Base-by-base conservation (phyloP, 2,888 invertebrate species). In the Xanthorhoe designata region DNA sequence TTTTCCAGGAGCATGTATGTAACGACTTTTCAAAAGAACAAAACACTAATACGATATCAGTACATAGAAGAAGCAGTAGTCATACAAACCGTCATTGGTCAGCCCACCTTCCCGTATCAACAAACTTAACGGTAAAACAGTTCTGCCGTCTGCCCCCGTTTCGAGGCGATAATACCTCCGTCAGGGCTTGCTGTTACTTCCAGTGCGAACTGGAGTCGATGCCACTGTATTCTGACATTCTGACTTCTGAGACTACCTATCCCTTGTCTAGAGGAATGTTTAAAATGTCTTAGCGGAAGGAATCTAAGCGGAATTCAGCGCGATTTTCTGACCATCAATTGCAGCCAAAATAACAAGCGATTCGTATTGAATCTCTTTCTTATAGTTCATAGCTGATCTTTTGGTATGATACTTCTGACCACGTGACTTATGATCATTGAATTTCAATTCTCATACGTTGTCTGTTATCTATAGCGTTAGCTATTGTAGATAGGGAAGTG, bases 161-260 rank as follows among this genome's bases (percentile, higher is more conserved):
- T 74, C 35, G 72, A 82, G 79, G 89, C 88, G 91, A 86, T 90
- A 90, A 89, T 86, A 81, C 84, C 82, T 85, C 81, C 82, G 81
- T 80, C 80, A 57, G 47, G 32, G 32, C 32, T 49, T 17, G 17
- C 24, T 47, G 56, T 49, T 10, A 38, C 38, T 38, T 38, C 35
- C 38, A 38, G 38, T 38, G 13, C 32, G 38, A 38, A 38, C 9
- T 38, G 13, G 35, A 35, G 6, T 35, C 13, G 1, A 38, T 10
- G 38, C 24, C 24, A 3, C 24, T 38, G 38, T 42, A 13, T 42
- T 38, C 2, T n/a, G n/a, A n/a, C n/a, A n/a, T n/a, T n/a, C n/a
- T n/a, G n/a, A n/a, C n/a, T n/a, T n/a, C n/a, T 38, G 38, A 42
- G 13, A 13, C 38, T 13, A 42, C 4, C 38, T 42, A 4, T 42